These are phyloP conservation scores for Poeciliopsis presidionis DNA, from an alignment of 2,797 vertebrate species.

Conservation along the genomic window DNA sequence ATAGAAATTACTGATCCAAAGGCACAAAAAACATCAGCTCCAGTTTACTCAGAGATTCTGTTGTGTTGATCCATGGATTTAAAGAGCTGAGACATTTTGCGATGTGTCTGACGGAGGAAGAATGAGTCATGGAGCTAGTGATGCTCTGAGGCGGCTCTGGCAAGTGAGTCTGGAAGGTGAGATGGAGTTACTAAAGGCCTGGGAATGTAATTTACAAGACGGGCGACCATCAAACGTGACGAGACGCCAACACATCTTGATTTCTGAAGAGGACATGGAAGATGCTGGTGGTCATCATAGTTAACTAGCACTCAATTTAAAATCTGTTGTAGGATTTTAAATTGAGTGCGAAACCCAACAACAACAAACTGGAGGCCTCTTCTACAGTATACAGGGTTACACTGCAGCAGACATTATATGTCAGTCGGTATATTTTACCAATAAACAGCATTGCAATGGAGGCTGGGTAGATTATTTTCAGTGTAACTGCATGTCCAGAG, in stretches of 20 bases:
- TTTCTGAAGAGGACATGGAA: not conserved
- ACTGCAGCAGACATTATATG: not conserved
- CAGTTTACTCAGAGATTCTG: not conserved
- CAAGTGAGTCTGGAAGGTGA: not conserved
- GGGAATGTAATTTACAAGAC: not conserved
- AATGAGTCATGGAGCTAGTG: not conserved
- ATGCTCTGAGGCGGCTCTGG: not conserved
- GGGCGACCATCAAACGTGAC: not conserved
- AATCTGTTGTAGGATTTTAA: not conserved
- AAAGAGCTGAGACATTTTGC: not conserved
- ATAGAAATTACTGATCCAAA: not conserved
- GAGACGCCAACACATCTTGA: not conserved
- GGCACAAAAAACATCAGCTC: not conserved
- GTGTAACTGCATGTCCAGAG: not conserved
- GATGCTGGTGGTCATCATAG: not conserved
- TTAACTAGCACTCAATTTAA: not conserved
- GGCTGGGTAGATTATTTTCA: not conserved
- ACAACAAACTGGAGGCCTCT: not conserved
- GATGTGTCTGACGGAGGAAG: not conserved
- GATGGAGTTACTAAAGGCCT: not conserved
- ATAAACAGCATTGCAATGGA: not conserved
- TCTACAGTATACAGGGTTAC: not conserved
- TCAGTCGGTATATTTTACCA: not conserved
- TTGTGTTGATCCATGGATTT: not conserved
- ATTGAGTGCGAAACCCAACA: not conserved